Base-by-base conservation (phyloP, 2,113 vertebrate genomes). In the Phaethon lepturus region DNA sequence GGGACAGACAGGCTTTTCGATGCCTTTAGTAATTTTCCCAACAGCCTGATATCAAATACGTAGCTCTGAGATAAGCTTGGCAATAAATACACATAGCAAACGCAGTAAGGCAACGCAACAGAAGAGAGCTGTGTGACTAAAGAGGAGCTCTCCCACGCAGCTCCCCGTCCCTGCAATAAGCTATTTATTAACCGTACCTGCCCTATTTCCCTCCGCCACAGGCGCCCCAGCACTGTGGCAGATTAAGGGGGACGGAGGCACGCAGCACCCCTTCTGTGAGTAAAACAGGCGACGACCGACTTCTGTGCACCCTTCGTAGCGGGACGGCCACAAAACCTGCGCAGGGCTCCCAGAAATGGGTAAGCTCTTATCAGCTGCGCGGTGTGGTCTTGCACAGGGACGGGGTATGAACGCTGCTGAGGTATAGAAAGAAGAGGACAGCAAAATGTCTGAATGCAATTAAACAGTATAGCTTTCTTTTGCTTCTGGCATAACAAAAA, bases 401-500 rank as follows among this genome's bases (percentile, higher is more conserved):
- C 31, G 59, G 62, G 28, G 31, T 31, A 56, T 16, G 45, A 94
- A 69, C 44, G 62, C 50, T 88, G 20, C 10, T 42, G 40, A 93
- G 49, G 47, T 42, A 63, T 63, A 71, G 89, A 89, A 90, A 78
- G 67, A 88, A 67, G 68, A 84, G 62, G 63, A 91, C 9, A 7
- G 84, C 63, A 85, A 85, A 95, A 95, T 18, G 45, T 89, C 89
- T 95, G 94, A 95, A 79, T 75, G 64, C 20, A 3, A 90, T 93
- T 79, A 90, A 38, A 82, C 85, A 78, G 8, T 40, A 62, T 10
- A 67, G 72, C 29, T 68, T 88, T 83, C 72, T 75, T 90, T 90
- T 69, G 35, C 78, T 93, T 86, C 92, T 96, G 72, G 82, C 92
- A 68, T 80, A 90, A 90, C 93, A 88, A 93, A 94, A 95, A 95